Percentiles rank a stretch among this genome's conserved stretches.
These are phyloP conservation scores for Spinus olivaceus DNA, from an alignment of 2,797 vertebrate genomes.

Conservation along the genomic window DNA sequence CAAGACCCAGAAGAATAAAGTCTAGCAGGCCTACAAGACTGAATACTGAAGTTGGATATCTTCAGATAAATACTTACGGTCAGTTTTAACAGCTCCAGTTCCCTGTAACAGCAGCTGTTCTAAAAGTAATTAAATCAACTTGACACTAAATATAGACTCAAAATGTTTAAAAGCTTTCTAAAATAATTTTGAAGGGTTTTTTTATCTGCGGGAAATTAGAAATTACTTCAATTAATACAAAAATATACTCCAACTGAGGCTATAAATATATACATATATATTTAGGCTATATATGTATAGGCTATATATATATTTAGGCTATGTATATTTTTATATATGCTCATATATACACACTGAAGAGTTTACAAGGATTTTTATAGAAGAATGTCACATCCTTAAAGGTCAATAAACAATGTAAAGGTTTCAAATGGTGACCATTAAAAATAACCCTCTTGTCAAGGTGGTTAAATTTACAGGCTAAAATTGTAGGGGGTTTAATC, in stretches of 20 bases:
- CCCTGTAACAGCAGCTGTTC: slow-evolving; percentile 50
- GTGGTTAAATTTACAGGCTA: not conserved
- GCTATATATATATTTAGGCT: slow-evolving; percentile 13
- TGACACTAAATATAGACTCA: slow-evolving; percentile 52
- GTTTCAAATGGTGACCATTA: not conserved
- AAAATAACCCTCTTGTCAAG: not conserved
- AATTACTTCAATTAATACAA: slow-evolving; percentile 63
- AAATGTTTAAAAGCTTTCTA: slow-evolving; percentile 54
- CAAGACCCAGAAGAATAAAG: not conserved
- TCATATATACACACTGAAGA: not conserved
- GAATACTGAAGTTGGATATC: not conserved
- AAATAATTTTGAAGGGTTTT: slow-evolving; percentile 60
- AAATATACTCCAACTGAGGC: slow-evolving; percentile 43
- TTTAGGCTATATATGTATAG: slow-evolving; percentile 33
- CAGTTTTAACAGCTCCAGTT: slow-evolving; percentile 42
- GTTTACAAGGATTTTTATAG: slow-evolving; percentile 42
- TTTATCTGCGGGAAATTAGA: slow-evolving; percentile 50
- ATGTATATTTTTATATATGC: slow-evolving; percentile 17
- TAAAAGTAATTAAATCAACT: slow-evolving; percentile 64
- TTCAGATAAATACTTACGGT: slow-evolving; percentile 25
- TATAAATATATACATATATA: slow-evolving; percentile 53
- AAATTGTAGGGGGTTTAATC: not conserved
- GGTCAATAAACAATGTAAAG: slow-evolving; percentile 10
- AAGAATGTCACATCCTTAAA: slow-evolving; percentile 42
- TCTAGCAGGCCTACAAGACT: not conserved